A percentile compares a stretch with the other conserved stretches of the same genome.
phyloP scores from a whole-genome alignment of 2,797 vertebrate species.

The Apogon talboti region DNA sequence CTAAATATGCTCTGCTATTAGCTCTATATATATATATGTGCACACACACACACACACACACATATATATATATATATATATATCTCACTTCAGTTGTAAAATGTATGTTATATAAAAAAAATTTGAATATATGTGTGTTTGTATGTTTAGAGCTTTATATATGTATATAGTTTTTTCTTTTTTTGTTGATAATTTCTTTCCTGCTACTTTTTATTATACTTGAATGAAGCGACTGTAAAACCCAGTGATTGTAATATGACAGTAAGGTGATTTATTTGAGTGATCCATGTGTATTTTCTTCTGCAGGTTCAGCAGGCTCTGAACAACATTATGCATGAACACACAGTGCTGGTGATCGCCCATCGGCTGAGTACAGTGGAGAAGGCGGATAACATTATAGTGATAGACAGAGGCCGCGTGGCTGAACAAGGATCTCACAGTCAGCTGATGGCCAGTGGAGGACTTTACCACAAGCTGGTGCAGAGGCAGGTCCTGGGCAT shows the following conservation, averaged over 20 bases:
- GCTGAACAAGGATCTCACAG: constrained; percentile 91
- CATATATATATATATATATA: no score
- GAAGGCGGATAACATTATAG: constrained; percentile 80
- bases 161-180: no score
- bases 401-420: constrained; percentile 83
- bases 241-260: background rate
- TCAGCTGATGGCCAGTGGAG: constrained; percentile 89
- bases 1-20: no score
- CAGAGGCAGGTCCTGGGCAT: constrained; percentile 91
- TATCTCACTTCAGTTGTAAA: no score
- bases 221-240: no score
- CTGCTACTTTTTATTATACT: no score
- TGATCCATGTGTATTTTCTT: background rate
- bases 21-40: no score
- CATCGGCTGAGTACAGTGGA: constrained; percentile 97
- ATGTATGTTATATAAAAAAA: no score
- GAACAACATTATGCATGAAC: constrained; percentile 84
- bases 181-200: no score
- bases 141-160: no score
- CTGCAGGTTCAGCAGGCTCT: constrained; percentile 94
- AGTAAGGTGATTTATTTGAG: background rate
- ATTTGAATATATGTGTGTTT: no score
- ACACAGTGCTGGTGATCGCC: constrained; percentile 92
- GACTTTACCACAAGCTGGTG: constrained; percentile 92
- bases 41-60: no score